Conservation (phyloP, 2,797 vertebrate species). For the Crenuchus spilurus region DNA sequence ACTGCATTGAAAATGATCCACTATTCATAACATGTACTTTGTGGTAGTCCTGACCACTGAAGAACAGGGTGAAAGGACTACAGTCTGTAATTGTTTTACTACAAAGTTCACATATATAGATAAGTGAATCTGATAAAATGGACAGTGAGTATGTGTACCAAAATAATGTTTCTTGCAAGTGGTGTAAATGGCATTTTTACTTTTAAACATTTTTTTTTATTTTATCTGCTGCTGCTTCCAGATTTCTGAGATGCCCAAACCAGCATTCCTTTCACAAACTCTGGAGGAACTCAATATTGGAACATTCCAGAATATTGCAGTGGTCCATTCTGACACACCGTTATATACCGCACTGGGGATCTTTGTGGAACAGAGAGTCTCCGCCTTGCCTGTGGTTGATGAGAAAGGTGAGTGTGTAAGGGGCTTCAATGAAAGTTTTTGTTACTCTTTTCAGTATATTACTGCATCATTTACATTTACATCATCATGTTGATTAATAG, state of each 20-base stretch:
- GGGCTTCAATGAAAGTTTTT: background rate
- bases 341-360: constrained; percentile 94
- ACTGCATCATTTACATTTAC: background rate
- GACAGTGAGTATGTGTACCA: too few relatives aligned
- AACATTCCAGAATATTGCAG: constrained; percentile 92
- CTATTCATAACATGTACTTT: too few relatives aligned
- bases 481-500: background rate
- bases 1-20: too few relatives aligned
- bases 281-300: constrained; percentile 90
- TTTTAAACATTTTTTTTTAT: background rate
- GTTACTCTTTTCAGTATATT: background rate
- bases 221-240: constrained; percentile 59
- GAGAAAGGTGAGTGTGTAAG: constrained; percentile 82
- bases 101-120: too few relatives aligned
- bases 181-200: too few relatives aligned
- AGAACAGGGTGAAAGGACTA: too few relatives aligned
- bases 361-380: constrained; percentile 95
- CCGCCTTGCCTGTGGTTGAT: constrained; percentile 92
- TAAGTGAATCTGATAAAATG: too few relatives aligned
- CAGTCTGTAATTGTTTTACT: too few relatives aligned
- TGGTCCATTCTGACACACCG: constrained; percentile 89
- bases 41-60: too few relatives aligned
- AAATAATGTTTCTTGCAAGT: too few relatives aligned
- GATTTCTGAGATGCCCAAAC: constrained; percentile 96
- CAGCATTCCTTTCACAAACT: constrained; percentile 86